Base-by-base conservation (phyloP, 2,888 invertebrate genomes). In the Sminthurides aquaticus region DNA sequence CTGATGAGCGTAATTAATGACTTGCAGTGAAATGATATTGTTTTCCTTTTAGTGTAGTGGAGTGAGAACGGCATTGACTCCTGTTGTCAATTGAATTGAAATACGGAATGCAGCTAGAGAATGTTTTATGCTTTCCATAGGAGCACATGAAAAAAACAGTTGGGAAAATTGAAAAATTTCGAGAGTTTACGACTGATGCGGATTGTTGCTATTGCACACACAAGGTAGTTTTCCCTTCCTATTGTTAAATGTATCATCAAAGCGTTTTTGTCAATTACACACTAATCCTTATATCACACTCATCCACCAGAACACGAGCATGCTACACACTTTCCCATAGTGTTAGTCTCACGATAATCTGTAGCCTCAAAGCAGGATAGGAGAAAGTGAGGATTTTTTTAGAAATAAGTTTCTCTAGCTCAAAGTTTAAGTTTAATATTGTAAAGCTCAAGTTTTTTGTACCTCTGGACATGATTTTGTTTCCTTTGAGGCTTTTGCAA, bases 131-230 rank as follows among this genome's bases (percentile, higher is more conserved):
- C 60, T 60, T 65, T 65, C 60, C 60, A 49, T 66, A 66, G 66
- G 66, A 65, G 61, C 63, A 60, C 74, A 76, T 75, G 75, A 77
- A 76, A 75, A 76, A 75, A 72, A 11, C 43, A 43, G 76, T 76
- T 72, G 75, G 74, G 74, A 75, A 75, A 74, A 63, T 80, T 79
- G 86, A 88, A 81, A 85, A 85, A 85, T 83, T 87, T 82, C 90
- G 90, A 84, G 91, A 91, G 84, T 85, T 90, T 82, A 91, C 91
- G 83, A 91, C 89, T 84, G 91, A 91, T 85, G 90, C 91, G 86
- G 92, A 92, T 86, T 92, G 92, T 89, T 92, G 91, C 87, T 92
- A 91, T 89, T 92, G 91, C 87, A 90, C 90, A 82, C 87, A 90
- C 81, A 91, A 91, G 91, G 91, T 91, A 89, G 81, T 52, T 20